Evolutionary conservation across 2,113 vertebrate genomes (phyloP), one percentile per base, ranked within the genome.

Genomic region (Indri indri): DNA sequence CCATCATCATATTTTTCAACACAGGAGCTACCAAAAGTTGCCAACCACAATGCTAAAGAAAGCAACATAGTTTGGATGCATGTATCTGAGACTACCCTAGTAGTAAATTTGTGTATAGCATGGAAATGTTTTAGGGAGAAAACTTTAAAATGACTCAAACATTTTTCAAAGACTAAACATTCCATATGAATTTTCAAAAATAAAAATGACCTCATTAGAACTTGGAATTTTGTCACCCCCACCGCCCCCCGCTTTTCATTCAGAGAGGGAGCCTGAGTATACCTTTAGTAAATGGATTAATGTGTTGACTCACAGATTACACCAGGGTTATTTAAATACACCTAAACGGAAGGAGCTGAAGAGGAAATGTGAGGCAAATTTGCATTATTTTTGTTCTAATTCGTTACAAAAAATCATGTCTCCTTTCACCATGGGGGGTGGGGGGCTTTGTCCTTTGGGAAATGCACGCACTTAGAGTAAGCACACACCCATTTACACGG

Each of bases 181-280:
- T 68, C 37, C 57, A 17, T 63, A 34, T 23, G 77, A 47, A 18
- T 76, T 95, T 74, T 92, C 50, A 71, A 91, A 95, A 91, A 96
- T 17, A 68, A 77, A 77, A 34, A 47, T 34, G 20, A 50, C 30
- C 74, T 77, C 45, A 77, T 34, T 50, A 77, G 74, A 34, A 45
- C 45, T 76, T 77, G 8, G 30, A 50, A 77, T 8, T 77, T 50
- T 17, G 17, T 50, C 74, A 34, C 45, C 45, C 47, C 42, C 45
- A 22, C 30, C 9, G 5, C 23, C 23, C 8, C 3, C 25, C 8
- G 17, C 45, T 50, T 77, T 50, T 77, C 32, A 50, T 47, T 34
- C 45, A 12, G 74, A 47, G 27, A 34, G 30, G 18, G 25, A 63
- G 45, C 32, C 45, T 34, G 74, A 50, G 22, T 34, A 34, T 22